A percentile compares a stretch with the other conserved stretches of the same genome.
Conservation (phyloP, 2,113 vertebrate genomes). For the Labeo rohita region DNA sequence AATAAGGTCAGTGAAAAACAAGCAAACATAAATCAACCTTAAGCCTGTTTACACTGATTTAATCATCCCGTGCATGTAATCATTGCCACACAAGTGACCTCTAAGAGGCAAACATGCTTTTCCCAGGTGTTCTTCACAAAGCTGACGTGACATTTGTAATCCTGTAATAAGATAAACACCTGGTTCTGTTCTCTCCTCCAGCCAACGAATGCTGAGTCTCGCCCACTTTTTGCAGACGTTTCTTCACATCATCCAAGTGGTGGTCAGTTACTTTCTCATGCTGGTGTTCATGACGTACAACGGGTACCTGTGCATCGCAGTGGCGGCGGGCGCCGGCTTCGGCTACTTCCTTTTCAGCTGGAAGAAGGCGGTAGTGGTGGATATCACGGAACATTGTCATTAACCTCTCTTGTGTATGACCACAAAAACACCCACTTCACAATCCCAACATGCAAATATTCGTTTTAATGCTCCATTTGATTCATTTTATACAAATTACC, state of each 20-base stretch:
- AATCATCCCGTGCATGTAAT: background rate
- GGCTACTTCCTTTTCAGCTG: conserved; percentile 99
- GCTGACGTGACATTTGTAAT: background rate
- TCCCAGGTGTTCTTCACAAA: background rate
- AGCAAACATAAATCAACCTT: background rate
- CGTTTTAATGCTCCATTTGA: background rate
- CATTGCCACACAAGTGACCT: background rate
- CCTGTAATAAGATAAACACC: background rate
- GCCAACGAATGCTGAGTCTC: conserved; percentile 93
- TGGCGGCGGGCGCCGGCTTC: conserved; percentile 86
- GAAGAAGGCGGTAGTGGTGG: conserved; percentile 96
- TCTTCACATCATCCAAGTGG: conserved; percentile 92
- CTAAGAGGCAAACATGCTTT: background rate
- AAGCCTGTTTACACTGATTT: background rate
- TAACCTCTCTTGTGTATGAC: conserved; percentile 60
- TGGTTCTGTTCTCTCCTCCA: conserved; percentile 62
- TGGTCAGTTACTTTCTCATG: conserved; percentile 97
- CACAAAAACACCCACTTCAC: background rate
- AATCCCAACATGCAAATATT: background rate
- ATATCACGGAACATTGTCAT: conserved; percentile 98
- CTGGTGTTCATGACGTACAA: conserved; percentile 99
- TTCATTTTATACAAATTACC: background rate
- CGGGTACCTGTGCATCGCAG: conserved; percentile 93
- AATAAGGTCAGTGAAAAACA: background rate
- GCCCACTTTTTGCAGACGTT: conserved; percentile 90